Conservation (phyloP, 2,113 vertebrate genomes). For the Pomatostomus ruficeps region DNA sequence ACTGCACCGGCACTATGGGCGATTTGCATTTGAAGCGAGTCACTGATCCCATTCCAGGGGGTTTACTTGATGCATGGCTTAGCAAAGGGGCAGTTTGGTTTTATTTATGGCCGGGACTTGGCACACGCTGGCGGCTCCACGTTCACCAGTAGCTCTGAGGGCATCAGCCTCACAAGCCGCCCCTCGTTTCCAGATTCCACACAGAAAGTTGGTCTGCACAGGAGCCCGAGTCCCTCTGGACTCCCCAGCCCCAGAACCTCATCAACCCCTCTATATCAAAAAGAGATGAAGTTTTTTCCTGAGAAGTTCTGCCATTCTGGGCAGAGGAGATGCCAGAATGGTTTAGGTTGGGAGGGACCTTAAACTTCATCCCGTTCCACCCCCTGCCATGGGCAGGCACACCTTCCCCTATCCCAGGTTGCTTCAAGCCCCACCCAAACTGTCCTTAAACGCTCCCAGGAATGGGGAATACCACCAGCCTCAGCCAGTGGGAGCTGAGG, state of each 20-base stretch:
- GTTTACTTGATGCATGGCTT: not conserved
- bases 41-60: slow-evolving; percentile 16
- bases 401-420: too few species aligned
- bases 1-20: fast-evolving
- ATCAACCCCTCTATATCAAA: not conserved
- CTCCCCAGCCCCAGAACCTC: not conserved
- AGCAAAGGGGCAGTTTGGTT: not conserved
- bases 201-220: fast-evolving
- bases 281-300: not conserved
- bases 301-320: not conserved
- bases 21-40: slow-evolving; percentile 16
- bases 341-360: not conserved
- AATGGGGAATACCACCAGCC: not conserved
- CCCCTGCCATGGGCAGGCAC: fast-evolving
- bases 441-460: not conserved
- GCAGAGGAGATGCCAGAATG: not conserved
- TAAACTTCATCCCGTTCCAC: too few species aligned
- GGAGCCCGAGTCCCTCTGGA: fast-evolving
- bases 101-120: not conserved
- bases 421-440: not conserved
- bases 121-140: fast-evolving
- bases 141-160: not conserved
- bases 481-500: fast-evolving
- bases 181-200: not conserved
- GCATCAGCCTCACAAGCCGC: fast-evolving